Conservation (phyloP, 2,888 invertebrate species). For the Apoderus coryli region DNA sequence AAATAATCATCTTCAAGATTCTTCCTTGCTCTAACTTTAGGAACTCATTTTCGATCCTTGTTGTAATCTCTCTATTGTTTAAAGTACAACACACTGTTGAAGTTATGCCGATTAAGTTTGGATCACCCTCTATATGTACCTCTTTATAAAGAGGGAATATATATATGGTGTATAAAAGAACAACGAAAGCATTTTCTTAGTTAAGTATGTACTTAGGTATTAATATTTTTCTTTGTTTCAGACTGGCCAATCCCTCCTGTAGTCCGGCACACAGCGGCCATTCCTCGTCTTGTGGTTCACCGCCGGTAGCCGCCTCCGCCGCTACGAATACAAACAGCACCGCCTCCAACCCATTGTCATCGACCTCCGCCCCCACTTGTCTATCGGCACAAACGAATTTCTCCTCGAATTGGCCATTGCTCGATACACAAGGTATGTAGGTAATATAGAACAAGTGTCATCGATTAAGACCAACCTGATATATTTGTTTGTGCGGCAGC, state of each 20-base stretch:
- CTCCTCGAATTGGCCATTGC: conserved; percentile 29
- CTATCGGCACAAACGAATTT: conserved; percentile 25
- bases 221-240: conserved; percentile 16
- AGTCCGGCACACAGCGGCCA: conserved; percentile 48
- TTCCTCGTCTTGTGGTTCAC: conserved; percentile 43
- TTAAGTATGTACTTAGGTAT: not conserved
- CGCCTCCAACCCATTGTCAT: conserved; percentile 24
- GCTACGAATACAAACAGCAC: conserved; percentile 20
- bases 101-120: no score
- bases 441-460: conserved; percentile 4
- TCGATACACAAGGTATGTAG: conserved; percentile 26
- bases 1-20: no score
- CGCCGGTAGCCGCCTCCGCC: conserved; percentile 29
- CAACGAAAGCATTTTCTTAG: no score
- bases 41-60: no score
- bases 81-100: no score
- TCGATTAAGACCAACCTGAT: no score
- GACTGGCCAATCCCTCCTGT: conserved; percentile 31
- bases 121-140: no score
- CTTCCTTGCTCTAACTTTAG: no score
- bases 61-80: no score
- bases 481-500: no score
- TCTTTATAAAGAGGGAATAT: no score
- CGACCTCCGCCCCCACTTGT: conserved; percentile 24
- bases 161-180: no score